These are phyloP conservation scores for Chaetorhynchus papuensis DNA, from an alignment of 2,113 vertebrate species.

Conservation along the genomic window DNA sequence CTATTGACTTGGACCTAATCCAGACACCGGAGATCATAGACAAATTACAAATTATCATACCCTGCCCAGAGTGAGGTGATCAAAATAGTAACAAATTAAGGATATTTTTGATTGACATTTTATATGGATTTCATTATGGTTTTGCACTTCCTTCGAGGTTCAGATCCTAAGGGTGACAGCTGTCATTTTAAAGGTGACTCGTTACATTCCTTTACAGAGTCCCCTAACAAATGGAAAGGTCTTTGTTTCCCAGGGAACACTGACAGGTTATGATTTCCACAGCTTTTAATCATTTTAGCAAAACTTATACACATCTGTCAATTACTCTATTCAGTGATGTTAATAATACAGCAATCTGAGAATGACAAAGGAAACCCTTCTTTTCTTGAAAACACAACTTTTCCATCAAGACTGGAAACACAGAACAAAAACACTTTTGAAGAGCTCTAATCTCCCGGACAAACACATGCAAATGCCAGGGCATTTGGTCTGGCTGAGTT, in stretches of 20 bases:
- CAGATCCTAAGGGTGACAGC: constrained; percentile 47
- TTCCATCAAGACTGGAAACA: constrained; percentile 1
- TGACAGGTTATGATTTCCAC: constrained; percentile 66
- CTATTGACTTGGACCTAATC: constrained; percentile 2
- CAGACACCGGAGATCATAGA: constrained; percentile 9
- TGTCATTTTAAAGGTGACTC: constrained; percentile 71
- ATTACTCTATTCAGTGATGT: constrained; percentile 56
- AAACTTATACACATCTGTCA: constrained; percentile 69
- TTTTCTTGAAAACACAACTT: constrained; percentile 24
- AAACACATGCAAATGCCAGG: background rate
- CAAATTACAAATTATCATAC: background rate
- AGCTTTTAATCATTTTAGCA: constrained; percentile 71
- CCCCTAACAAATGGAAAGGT: constrained; percentile 62
- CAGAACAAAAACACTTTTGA: background rate
- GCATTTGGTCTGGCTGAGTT: background rate
- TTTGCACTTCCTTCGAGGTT: constrained; percentile 34
- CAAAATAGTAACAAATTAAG: constrained; percentile 26
- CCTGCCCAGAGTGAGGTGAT: constrained; percentile 16
- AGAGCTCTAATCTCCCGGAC: background rate
- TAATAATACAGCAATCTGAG: constrained; percentile 61
- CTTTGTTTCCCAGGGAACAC: constrained; percentile 61
- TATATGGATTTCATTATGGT: background rate
- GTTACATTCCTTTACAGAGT: constrained; percentile 56
- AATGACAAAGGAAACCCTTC: constrained; percentile 4
- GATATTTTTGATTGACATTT: background rate